Base-by-base conservation (phyloP, 35 echinoderm and acorn worm genomes). In the Apostichopus japonicus region DNA sequence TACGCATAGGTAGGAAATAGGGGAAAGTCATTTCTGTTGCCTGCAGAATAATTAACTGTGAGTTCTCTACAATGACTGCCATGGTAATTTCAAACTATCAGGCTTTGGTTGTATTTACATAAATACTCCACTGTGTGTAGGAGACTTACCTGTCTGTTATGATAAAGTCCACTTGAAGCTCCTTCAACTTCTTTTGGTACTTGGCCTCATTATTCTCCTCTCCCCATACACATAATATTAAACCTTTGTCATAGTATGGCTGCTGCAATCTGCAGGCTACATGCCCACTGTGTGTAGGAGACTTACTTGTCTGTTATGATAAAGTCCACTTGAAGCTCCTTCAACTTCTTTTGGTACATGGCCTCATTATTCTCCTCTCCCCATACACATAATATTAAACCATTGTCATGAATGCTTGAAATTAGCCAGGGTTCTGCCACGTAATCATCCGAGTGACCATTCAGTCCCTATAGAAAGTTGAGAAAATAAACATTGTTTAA, bases 101-200 rank as follows among this genome's bases (percentile, higher is more conserved):
- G 25, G 1, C 25, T n/a, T n/a, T 25, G 25, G 25, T 25, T 25
- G 25, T 25, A 25, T 25, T 25, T 25, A 25, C 25, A 25, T 25
- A 25, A 25, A 25, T 25, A 25, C 25, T 25, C 33, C 33, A 44
- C 33, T 44, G 2, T 44, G 33, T 44, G 2, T 4, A 44, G 33
- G 33, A 44, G 33, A 44, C 79, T 82, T 82, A 82, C 79, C 79
- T 82, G 79, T 82, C 79, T 51, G 79, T 82, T 16, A 55, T 82
- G 11, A 82, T 54, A 51, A 53, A 82, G 79, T 82, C 79, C 0
- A 82, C 79, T 6, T 14, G 24, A 16, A 82, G 19, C 6, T 82
- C 79, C 54, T 54, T 82, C 27, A 82, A 44, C 8, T 9, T 14
- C 23, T 82, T 33, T 8, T 51, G 16, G 54, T 82, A 82, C 11